These are phyloP conservation scores for Anguilla anguilla DNA, from an alignment of 2,797 vertebrate species.

Conservation along the genomic window DNA sequence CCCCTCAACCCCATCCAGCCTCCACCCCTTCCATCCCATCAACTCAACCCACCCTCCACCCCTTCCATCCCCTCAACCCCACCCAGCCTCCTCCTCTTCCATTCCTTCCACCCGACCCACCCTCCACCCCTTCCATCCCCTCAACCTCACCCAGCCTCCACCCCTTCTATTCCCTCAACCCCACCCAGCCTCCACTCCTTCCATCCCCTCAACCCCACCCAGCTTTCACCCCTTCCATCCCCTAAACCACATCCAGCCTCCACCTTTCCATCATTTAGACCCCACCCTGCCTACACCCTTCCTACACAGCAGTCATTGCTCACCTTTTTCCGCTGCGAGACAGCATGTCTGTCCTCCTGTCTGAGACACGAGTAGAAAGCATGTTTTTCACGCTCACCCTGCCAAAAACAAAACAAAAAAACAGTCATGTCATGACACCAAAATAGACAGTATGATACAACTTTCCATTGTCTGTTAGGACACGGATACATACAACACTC, in stretches of 20 bases:
- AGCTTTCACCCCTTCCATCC: neutral
- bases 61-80: no score
- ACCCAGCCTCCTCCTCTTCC: no score
- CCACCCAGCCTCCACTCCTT: neutral
- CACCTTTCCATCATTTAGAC: neutral
- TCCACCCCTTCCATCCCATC: no score
- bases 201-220: neutral
- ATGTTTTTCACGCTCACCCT: conserved; percentile 30
- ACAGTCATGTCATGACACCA: neutral
- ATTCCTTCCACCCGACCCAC: no score
- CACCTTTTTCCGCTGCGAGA: conserved; percentile 52
- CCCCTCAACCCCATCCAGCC: no score
- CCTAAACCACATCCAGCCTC: neutral
- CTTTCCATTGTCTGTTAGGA: neutral
- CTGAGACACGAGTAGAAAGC: conserved; percentile 20
- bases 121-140: no score
- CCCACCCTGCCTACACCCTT: neutral
- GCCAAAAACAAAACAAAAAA: neutral
- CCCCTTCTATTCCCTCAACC: no score
- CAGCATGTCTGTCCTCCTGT: conserved; percentile 28
- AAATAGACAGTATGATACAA: neutral
- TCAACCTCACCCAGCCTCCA: no score
- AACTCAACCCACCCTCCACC: no score
- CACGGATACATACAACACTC: neutral
- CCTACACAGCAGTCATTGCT: neutral